Evolutionary conservation across 2,797 vertebrate genomes (phyloP).

Genomic region (Cyprinodon diabolis): DNA sequence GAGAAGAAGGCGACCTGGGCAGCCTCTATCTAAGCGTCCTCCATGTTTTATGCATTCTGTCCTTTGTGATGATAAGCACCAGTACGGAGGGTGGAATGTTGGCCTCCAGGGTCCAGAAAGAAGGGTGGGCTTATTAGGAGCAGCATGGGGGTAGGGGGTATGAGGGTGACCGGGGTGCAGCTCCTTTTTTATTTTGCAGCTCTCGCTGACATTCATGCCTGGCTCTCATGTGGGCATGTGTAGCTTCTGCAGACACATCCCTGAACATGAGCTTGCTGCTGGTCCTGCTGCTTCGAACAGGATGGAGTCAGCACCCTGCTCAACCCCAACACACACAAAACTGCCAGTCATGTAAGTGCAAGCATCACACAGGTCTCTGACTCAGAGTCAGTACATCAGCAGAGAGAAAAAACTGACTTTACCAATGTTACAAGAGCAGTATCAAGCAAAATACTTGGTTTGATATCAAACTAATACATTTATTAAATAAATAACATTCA

Average conservation of each 20-base stretch:
- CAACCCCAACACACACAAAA: slow-evolving; percentile 1
- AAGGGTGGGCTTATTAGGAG: slow-evolving; percentile 64
- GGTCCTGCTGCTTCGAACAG: slow-evolving; percentile 58
- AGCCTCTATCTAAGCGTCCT: slow-evolving; percentile 80
- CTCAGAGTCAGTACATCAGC: slow-evolving; percentile 27
- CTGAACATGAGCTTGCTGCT: slow-evolving; percentile 53
- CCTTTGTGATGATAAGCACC: slow-evolving; percentile 87
- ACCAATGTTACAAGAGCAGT: slow-evolving; percentile 30
- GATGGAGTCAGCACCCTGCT: slow-evolving; percentile 33
- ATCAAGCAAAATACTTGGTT: slow-evolving; percentile 37
- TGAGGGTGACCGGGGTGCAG: slow-evolving; percentile 54
- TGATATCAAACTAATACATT: slow-evolving; percentile 44
- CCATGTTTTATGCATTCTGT: slow-evolving; percentile 87
- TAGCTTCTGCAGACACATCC: slow-evolving; percentile 44
- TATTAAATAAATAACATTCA: slow-evolving; percentile 46
- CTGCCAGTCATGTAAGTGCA: slow-evolving; percentile 38
- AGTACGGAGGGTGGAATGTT: slow-evolving; percentile 78
- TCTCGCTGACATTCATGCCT: slow-evolving; percentile 58
- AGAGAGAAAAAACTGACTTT: slow-evolving; percentile 28
- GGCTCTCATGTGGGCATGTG: slow-evolving; percentile 41
- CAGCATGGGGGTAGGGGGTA: slow-evolving; percentile 13
- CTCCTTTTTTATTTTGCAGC: slow-evolving; percentile 66
- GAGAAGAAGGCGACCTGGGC: slow-evolving; percentile 80
- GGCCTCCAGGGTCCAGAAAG: slow-evolving; percentile 76
- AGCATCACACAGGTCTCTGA: slow-evolving; percentile 44